phyloP scores from a whole-genome alignment of 1,140 invertebrate genomes.

The Ephestia elutella region DNA sequence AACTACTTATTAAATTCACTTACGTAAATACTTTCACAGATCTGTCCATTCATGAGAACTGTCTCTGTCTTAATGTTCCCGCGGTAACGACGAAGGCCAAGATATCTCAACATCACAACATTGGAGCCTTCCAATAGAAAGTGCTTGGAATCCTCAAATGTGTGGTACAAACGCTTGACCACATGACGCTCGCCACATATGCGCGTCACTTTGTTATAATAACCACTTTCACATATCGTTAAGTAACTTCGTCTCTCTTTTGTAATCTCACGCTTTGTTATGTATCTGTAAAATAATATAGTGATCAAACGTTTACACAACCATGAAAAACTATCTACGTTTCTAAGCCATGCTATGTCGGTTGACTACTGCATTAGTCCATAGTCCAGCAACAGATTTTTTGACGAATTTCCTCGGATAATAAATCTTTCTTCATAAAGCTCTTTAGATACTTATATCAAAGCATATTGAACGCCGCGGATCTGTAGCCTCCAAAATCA shows the following conservation, averaged over 20 bases:
- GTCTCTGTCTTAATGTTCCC: conserved; percentile 74
- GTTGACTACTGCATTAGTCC: no score
- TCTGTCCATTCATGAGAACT: conserved; percentile 75
- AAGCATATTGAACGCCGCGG: no score
- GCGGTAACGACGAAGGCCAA: conserved; percentile 72
- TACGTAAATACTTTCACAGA: conserved; percentile 77
- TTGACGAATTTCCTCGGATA: no score
- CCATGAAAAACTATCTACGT: no score
- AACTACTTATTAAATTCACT: no score
- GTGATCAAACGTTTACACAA: no score
- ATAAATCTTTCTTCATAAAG: no score
- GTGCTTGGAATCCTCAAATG: conserved; percentile 55
- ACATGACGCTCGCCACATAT: conserved; percentile 52
- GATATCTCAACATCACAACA: conserved; percentile 76
- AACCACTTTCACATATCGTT: conserved; percentile 63
- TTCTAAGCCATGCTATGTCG: no score
- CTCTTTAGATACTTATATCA: no score
- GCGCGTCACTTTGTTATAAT: conserved; percentile 67
- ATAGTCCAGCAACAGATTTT: no score
- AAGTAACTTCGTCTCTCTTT: conserved; percentile 70
- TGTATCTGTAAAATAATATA: conserved; percentile 43
- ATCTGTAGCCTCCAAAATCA: no score
- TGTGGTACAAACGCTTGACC: conserved; percentile 56
- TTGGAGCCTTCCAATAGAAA: conserved; percentile 78
- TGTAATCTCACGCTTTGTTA: conserved; percentile 48